phyloP scores from a whole-genome alignment of 1,140 invertebrate species.

The Danaus plexippus region DNA sequence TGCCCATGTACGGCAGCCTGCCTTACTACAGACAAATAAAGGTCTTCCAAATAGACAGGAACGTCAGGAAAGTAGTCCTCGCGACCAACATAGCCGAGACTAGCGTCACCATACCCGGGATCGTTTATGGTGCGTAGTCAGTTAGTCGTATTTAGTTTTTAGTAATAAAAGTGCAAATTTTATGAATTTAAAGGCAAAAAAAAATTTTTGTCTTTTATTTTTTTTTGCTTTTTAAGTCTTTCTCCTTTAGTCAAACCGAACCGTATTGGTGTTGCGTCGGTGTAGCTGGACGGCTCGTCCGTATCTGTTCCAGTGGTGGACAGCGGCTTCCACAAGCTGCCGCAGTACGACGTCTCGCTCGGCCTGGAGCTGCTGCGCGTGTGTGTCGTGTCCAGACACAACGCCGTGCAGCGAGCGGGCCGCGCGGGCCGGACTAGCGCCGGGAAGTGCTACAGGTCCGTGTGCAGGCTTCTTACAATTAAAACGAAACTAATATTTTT shows the following conservation, averaged over 20 bases:
- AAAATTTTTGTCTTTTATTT: background rate
- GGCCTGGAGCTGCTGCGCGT: slow-evolving; percentile 89
- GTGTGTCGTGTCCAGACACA: slow-evolving; percentile 89
- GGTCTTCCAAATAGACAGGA: slow-evolving; percentile 49
- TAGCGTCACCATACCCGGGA: slow-evolving; percentile 91
- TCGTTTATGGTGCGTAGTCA: slow-evolving; percentile 83
- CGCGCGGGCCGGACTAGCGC: slow-evolving; percentile 87
- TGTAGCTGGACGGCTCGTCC: background rate
- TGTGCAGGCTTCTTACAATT: too few species aligned
- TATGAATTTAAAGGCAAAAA: too few species aligned
- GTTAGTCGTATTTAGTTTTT: background rate
- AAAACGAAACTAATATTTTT: too few species aligned
- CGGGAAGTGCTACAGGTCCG: slow-evolving; percentile 86
- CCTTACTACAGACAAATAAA: slow-evolving; percentile 86
- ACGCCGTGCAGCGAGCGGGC: slow-evolving; percentile 93
- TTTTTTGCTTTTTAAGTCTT: background rate
- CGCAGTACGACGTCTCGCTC: slow-evolving; percentile 89
- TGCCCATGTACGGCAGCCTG: slow-evolving; percentile 92
- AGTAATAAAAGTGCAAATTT: too few species aligned
- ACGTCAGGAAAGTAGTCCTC: slow-evolving; percentile 88
- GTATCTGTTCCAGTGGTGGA: slow-evolving; percentile 85
- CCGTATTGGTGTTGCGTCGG: background rate
- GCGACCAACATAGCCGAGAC: slow-evolving; percentile 99
- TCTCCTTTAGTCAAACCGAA: background rate
- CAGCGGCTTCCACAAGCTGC: slow-evolving; percentile 96